A percentile compares a stretch with the other conserved stretches of the same genome.
phyloP scores from a whole-genome alignment of 2,888 invertebrate genomes.

The Pedicia rivosa region DNA sequence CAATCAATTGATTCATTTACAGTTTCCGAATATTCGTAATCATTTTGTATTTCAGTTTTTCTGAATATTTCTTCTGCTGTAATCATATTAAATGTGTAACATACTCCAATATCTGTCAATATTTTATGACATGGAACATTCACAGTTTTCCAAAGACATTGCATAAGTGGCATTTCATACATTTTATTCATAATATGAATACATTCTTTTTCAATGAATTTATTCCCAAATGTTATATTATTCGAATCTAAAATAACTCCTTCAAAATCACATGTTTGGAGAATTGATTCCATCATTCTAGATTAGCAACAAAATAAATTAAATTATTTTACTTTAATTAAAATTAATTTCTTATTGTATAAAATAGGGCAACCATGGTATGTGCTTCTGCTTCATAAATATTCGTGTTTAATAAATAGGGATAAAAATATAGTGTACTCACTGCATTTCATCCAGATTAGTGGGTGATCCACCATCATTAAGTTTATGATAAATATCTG shows the following conservation, averaged over 20 bases:
- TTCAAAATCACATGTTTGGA: constrained; percentile 44
- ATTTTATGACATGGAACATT: constrained; percentile 45
- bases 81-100: constrained; percentile 52
- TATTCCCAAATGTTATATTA: constrained; percentile 34
- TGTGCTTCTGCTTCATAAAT: no score
- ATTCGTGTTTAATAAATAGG: no score
- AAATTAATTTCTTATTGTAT: no score
- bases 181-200: no score
- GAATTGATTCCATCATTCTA: constrained; percentile 32
- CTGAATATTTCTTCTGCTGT: constrained; percentile 38
- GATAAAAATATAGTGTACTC: no score
- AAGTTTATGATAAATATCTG: constrained; percentile 36
- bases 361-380: no score
- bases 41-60: constrained; percentile 27
- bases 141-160: constrained; percentile 33
- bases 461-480: no score
- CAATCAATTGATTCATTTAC: constrained; percentile 33
- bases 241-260: no score
- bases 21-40: constrained; percentile 15
- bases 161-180: constrained; percentile 43
- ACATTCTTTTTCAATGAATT: no score
- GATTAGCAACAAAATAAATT: no score
- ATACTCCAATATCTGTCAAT: constrained; percentile 53
- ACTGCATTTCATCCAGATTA: no score
- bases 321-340: no score